Base-by-base conservation (phyloP, 2,888 invertebrate genomes). In the Nephrotoma guestfalica region DNA sequence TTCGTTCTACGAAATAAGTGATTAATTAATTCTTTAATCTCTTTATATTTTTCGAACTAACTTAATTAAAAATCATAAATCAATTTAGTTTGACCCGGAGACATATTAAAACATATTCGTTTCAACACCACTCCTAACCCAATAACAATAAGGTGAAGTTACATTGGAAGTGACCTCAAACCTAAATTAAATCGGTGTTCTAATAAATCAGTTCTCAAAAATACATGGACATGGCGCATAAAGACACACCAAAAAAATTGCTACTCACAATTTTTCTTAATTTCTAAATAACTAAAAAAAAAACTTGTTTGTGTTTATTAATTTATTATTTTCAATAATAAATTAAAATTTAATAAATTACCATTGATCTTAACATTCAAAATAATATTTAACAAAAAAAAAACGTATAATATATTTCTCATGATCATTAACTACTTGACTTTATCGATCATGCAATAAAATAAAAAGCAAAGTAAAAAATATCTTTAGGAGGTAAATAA, bases 281-380 rank as follows among this genome's bases (percentile, higher is more conserved):
- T 71, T 71, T 71, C 71, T 71, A 71, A 71, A 71, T 30, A 30
- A 30, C 71, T 71, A 71, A 71, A 9, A 30, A 9, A 30, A 30
- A 71, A 71, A 71, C 71, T 71, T 71, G 30, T 51, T 51, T 51
- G n/a, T 71, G 71, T 30, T 71, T 71, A 30, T 71, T 71, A 71
- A 71, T 71, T 71, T 71, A 71, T 71, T 71, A 71, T 71, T 71
- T 71, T 71, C 71, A 71, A 71, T 71, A 71, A 71, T 71, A 71
- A 71, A 30, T 71, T 71, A 71, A 71, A 71, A 71, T 4, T 71
- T 71, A 84, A 84, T 84, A 84, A 84, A 41, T 84, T 84, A 84
- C 84, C 84, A 84, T 84, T 84, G 84, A 84, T 84, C 84, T 84
- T 84, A 84, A 84, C 84, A 84, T 84, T 84, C 84, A 84, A 84